phyloP scores from a whole-genome alignment of 1,140 invertebrate species.

The Pantala flavescens region DNA sequence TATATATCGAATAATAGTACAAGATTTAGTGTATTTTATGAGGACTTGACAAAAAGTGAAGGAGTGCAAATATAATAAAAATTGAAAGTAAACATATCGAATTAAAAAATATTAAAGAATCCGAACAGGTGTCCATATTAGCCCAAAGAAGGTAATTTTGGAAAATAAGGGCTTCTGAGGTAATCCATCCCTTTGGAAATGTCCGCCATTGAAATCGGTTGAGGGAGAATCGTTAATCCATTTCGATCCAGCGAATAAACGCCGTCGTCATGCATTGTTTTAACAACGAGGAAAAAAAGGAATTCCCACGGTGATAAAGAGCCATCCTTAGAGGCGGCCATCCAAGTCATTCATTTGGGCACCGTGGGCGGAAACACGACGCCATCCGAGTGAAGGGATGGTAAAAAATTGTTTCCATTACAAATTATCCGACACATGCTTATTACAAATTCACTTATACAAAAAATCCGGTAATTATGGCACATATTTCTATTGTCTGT shows the following conservation, averaged over 20 bases:
- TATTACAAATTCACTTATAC: neutral
- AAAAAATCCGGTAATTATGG: conserved; percentile 7
- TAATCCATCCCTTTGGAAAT: no score
- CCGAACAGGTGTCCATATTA: no score
- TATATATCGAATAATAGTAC: no score
- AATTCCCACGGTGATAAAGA: neutral
- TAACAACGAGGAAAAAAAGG: neutral
- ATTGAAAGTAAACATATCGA: no score
- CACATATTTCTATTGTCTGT: conserved; percentile 1
- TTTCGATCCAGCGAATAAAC: neutral
- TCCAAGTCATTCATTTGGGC: neutral
- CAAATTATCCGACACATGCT: conserved; percentile 5
- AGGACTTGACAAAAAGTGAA: no score
- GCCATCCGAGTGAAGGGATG: neutral
- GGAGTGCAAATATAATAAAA: no score
- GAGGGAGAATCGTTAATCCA: neutral
- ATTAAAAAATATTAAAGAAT: no score
- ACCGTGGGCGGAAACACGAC: neutral
- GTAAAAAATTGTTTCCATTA: neutral
- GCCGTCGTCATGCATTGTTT: neutral
- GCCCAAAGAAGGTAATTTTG: no score
- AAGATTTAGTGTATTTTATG: no score
- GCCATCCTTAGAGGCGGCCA: neutral
- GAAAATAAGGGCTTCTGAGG: no score
- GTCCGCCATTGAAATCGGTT: neutral